Evolutionary conservation across 2,113 vertebrate species (phyloP).

Genomic region (zebrafish (Danio rerio)): DNA sequence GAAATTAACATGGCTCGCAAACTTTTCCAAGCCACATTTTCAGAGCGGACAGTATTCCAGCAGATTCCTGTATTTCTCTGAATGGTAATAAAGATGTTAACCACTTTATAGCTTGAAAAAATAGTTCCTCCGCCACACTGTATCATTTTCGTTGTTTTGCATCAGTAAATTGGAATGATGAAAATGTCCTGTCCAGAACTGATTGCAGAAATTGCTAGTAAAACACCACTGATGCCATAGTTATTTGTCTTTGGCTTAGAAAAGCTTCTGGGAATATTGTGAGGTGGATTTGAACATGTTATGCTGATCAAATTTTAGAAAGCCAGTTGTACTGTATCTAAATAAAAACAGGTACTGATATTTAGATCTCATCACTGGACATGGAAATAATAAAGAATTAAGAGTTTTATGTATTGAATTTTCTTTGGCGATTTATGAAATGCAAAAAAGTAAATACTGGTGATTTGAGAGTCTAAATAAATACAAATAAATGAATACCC

Average conservation of each 20-base stretch:
- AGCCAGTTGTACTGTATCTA: constrained; percentile 7
- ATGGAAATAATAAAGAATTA: no score
- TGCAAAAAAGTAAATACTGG: no score
- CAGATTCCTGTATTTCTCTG: constrained; percentile 54
- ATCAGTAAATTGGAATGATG: constrained; percentile 44
- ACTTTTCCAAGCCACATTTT: constrained; percentile 40
- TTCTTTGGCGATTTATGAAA: neutral
- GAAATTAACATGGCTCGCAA: neutral
- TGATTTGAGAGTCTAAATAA: no score
- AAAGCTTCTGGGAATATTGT: constrained; percentile 34
- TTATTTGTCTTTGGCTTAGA: constrained; percentile 40
- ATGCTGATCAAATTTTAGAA: constrained; percentile 31
- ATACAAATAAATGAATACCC: no score
- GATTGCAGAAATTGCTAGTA: constrained; percentile 22
- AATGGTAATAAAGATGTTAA: constrained; percentile 48
- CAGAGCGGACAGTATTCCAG: constrained; percentile 36
- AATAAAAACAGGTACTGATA: constrained; percentile 27
- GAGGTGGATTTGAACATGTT: constrained; percentile 36
- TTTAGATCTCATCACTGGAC: neutral
- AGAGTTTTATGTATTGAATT: neutral
- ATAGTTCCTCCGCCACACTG: constrained; percentile 23
- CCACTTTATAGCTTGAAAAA: constrained; percentile 41
- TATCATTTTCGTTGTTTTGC: constrained; percentile 39
- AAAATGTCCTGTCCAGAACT: constrained; percentile 47
- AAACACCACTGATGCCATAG: constrained; percentile 24